These are phyloP conservation scores for Odontomachus brunneus DNA, from an alignment of 1,140 invertebrate genomes.

Conservation along the genomic window DNA sequence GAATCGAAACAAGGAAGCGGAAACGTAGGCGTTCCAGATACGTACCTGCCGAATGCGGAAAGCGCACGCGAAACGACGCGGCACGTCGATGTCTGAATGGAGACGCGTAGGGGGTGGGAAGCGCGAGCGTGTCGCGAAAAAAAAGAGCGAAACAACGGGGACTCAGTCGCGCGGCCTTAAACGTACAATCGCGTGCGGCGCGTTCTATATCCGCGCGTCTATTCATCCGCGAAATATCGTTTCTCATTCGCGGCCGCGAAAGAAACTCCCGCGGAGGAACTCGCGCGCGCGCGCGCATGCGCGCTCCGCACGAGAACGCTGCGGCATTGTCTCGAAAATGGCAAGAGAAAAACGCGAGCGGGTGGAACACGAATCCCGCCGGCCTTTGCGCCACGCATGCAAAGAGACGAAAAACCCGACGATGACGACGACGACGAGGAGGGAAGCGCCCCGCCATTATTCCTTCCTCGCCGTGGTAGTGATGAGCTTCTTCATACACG, in stretches of 20 bases:
- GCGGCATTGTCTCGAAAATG: constrained; percentile 9
- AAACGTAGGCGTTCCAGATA: constrained; percentile 30
- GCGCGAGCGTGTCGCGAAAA: background rate
- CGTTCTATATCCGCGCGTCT: constrained; percentile 11
- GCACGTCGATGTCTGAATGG: constrained; percentile 23
- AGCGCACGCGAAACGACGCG: background rate
- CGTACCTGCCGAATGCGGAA: background rate
- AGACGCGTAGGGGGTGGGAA: background rate
- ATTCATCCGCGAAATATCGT: constrained; percentile 39
- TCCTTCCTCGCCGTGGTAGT: background rate
- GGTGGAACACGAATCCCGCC: constrained; percentile 1
- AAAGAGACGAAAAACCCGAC: constrained; percentile 4
- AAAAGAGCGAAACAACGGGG: constrained; percentile 19
- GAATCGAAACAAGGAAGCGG: constrained; percentile 30
- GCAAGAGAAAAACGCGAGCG: background rate
- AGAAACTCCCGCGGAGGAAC: constrained; percentile 11
- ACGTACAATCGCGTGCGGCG: constrained; percentile 49
- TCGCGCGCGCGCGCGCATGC: background rate
- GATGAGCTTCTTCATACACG: background rate
- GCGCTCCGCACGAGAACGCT: background rate
- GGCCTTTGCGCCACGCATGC: background rate
- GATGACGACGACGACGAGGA: background rate
- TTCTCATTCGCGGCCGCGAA: constrained; percentile 20
- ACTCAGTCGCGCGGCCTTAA: constrained; percentile 15
- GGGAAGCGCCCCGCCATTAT: background rate